Base-by-base conservation (phyloP, 2,797 vertebrate species). In the Margarornis squamiger region DNA sequence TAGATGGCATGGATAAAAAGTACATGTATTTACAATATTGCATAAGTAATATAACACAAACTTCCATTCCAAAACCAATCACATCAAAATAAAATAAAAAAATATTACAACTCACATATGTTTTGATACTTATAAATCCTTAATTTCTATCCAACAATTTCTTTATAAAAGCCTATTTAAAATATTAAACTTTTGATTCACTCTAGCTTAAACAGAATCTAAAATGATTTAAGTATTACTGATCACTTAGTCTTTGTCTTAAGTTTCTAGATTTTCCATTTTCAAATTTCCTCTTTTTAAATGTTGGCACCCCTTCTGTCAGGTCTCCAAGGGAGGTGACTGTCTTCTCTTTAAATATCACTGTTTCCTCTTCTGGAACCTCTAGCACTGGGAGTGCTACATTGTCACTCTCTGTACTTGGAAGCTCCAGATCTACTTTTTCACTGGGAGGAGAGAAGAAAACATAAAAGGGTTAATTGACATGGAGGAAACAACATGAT, bases 181-280 rank as follows among this genome's bases (percentile, higher is more conserved):
- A 97, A 94, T 89, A 90, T 72, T 82, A 83, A 93, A 79, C 78
- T 96, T 82, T 65, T 75, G 43, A 93, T 62, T 91, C 88, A 59
- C 84, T 85, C 84, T 83, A 75, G 26, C 85, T 72, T 63, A 70
- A 94, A 71, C 32, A 87, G 70, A 77, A 93, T 89, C 79, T 73
- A 67, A 83, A 88, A 83, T 57, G 0, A 54, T 79, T 68, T 57
- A 62, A 68, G 45, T 61, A 83, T 98, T 97, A 98, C 66, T 99
- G 98, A 57, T 99, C 99, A 11, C 97, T 95, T 59, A 98, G 98
- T 97, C 99, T 98, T 96, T 99, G 98, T 54, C 99, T 98, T 92
- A 99, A 97, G 93, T 98, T 99, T 97, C 99, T 98, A 87, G 98
- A 98, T 97, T 98, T 99, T 79, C 98, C 98, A 91, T 99, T 99